Conservation (phyloP, 2,888 invertebrate genomes). For the Venusia cambrica region DNA sequence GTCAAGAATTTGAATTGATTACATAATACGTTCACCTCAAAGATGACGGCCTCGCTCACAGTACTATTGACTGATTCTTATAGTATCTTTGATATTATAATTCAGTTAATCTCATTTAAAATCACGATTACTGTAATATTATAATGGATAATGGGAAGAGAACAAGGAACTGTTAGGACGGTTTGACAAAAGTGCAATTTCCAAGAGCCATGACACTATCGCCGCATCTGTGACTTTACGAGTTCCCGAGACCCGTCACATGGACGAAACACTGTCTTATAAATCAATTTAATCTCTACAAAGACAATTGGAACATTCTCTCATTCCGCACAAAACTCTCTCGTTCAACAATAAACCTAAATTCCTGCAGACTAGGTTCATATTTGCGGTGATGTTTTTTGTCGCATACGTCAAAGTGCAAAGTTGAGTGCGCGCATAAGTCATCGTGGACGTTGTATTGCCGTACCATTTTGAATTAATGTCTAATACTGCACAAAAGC, state of each 20-base stretch:
- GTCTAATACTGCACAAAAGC: constrained; percentile 61
- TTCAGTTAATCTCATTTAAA: too few relatives aligned
- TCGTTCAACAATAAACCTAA: constrained; percentile 20
- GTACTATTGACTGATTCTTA: too few relatives aligned
- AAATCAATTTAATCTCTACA: constrained; percentile 73
- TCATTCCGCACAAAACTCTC: constrained; percentile 24
- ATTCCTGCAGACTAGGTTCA: constrained; percentile 20
- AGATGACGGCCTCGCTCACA: too few relatives aligned
- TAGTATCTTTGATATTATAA: too few relatives aligned
- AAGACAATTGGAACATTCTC: constrained; percentile 63
- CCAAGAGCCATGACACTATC: too few relatives aligned
- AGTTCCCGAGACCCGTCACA: constrained; percentile 57
- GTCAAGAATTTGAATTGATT: too few relatives aligned
- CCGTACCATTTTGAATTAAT: constrained; percentile 48
- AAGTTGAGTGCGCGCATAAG: constrained; percentile 54
- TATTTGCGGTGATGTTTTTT: constrained; percentile 19
- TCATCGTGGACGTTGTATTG: constrained; percentile 52
- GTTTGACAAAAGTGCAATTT: too few relatives aligned
- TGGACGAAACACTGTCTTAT: constrained; percentile 61
- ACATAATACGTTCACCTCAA: too few relatives aligned
- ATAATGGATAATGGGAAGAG: too few relatives aligned
- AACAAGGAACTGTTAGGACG: too few relatives aligned
- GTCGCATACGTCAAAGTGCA: constrained; percentile 33
- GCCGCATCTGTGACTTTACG: constrained; percentile 46
- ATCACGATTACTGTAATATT: too few relatives aligned